Evolutionary conservation across 2,888 invertebrate genomes (phyloP).

Genomic region (Acanthosepion esculentum): DNA sequence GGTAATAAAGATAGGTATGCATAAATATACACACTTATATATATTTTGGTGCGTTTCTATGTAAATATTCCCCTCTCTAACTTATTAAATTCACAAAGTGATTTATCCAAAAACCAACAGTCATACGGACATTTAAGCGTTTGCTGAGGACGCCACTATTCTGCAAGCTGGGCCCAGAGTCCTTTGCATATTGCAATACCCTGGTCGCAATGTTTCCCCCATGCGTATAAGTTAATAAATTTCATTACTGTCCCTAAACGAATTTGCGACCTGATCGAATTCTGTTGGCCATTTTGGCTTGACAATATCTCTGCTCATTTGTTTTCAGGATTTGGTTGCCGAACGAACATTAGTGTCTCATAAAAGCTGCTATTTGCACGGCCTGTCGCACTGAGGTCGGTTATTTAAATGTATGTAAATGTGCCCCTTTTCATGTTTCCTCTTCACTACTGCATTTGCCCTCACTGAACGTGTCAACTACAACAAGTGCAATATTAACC

Average conservation of each 20-base stretch:
- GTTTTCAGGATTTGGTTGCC: background rate
- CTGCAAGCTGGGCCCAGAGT: slow-evolving; percentile 16
- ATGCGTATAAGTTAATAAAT: slow-evolving; percentile 33
- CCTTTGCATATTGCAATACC: slow-evolving; percentile 33
- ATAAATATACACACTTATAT: background rate
- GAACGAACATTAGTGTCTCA: background rate
- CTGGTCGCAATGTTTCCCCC: background rate
- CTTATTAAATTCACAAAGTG: background rate
- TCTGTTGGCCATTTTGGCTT: background rate
- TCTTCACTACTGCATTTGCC: background rate
- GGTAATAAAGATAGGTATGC: background rate
- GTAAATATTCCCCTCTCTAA: background rate
- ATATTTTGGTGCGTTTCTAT: background rate
- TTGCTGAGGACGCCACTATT: background rate
- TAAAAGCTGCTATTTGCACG: slow-evolving; percentile 33
- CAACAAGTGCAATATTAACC: background rate
- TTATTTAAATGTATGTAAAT: background rate
- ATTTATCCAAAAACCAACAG: background rate
- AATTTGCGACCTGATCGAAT: slow-evolving; percentile 23
- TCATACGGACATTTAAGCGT: slow-evolving; percentile 33
- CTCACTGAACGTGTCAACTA: background rate
- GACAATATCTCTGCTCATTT: background rate
- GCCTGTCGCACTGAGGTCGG: background rate
- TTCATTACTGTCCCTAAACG: slow-evolving; percentile 33
- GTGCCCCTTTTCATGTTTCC: background rate